phyloP scores from a whole-genome alignment of 2,888 invertebrate genomes.

The Drosophila macrospina region DNA sequence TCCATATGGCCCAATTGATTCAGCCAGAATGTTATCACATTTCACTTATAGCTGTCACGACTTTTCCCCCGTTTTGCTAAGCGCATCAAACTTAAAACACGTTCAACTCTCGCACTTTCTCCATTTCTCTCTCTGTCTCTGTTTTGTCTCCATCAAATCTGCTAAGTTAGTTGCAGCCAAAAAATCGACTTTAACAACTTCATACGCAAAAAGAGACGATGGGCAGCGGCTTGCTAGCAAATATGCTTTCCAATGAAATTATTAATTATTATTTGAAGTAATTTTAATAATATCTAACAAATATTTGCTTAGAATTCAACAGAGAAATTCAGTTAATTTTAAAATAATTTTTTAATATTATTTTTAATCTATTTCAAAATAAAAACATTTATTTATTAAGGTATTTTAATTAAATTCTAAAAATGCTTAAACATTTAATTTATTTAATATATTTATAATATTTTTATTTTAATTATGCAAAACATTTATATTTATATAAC shows the following conservation, averaged over 20 bases:
- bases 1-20: slow-evolving; percentile 11
- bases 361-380: too few species aligned
- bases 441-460: too few species aligned
- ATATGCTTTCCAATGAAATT: background rate
- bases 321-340: too few species aligned
- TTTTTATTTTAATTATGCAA: too few species aligned
- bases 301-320: too few species aligned
- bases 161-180: slow-evolving; percentile 33
- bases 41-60: slow-evolving; percentile 46
- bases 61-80: slow-evolving; percentile 12
- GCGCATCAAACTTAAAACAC: slow-evolving; percentile 29
- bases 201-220: slow-evolving; percentile 20
- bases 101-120: slow-evolving; percentile 6
- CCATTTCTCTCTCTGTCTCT: background rate
- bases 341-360: too few species aligned
- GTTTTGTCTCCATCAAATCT: slow-evolving; percentile 18
- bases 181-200: slow-evolving; percentile 17
- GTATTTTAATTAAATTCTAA: too few species aligned
- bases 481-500: too few species aligned
- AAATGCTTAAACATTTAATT: too few species aligned
- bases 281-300: too few species aligned
- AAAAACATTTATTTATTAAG: too few species aligned
- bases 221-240: slow-evolving; percentile 3
- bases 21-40: slow-evolving; percentile 34
- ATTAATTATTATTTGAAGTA: too few species aligned